Evolutionary conservation across 1,140 invertebrate species (phyloP), one percentile per base, ranked within the genome.

Genomic region (Drosophila navojoa): DNA sequence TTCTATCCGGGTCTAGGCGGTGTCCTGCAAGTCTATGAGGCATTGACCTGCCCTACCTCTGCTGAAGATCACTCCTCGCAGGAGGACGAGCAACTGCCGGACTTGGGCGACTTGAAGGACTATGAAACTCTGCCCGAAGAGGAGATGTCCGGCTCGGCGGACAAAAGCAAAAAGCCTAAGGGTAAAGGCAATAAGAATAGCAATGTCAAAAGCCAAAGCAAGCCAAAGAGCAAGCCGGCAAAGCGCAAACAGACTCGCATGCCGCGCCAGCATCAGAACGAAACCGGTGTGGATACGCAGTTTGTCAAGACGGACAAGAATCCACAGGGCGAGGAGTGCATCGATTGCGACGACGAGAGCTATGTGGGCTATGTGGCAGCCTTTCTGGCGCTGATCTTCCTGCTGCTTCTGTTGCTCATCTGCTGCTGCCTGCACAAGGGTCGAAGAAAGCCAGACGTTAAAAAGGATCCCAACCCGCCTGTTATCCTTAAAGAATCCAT

Each of bases 1-100:
- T 90, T 92, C 62, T 92, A 92, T 78, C 91, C 91, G 5, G 91
- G 90, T 0, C 60, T 92, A 38, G 91, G 90, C 0, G 91, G 82
- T 1, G 62, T 91, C 0, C 45, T 92, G 38, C 76, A 85, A 52
- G 71, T 92, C 27, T 72, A 81, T 10, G 80, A 89, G 49, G 54
- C 64, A 11, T 45, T 91, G 5, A 60, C 15, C 3, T 40, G 15
- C 27, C 11, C 11, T 2, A n/a, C 0, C 29, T 9, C 29, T 6
- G 5, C 5, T 45, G n/a, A 15, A 1, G 6, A 25, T 5, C 35
- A 10, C 10, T 22, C 0, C 7, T 16, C 15, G 0, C 13, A 54
- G 11, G 25, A 55, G 1, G 19, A 47, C 0, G 63, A 73, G 13
- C 4, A 16, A 1, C 1, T 16, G 42, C 10, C 13, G 5, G 32